Base-by-base conservation (phyloP, 2,797 vertebrate species). In the Pantherophis vulpinus region DNA sequence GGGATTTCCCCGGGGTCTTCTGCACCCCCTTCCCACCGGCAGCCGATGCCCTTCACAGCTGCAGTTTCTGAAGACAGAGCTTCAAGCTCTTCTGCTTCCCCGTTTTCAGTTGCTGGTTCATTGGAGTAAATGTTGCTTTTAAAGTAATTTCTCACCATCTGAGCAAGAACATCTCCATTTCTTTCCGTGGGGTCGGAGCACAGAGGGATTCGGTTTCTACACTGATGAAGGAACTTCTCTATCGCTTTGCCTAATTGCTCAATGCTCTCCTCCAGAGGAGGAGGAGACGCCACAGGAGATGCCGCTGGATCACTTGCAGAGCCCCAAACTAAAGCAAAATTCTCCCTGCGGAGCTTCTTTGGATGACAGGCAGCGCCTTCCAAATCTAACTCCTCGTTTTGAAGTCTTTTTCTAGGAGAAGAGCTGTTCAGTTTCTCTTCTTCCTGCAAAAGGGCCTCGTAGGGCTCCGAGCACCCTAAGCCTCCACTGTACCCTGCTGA, bases 141-240 rank as follows among this genome's bases (percentile, higher is more conserved):
- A 32, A 92, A 94, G 54, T 83, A 91, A 16, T 14, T 54, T 11
- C 86, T 92, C 58, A 91, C 93, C 1, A 91, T 29, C 0, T 58
- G 86, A 37, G 93, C 93, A 14, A 88, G 25, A 20, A 2, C 9
- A 14, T 63, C 90, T 27, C 32, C 13, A 0, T 58, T 83, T 8
- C 32, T n/a, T 32, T 60, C 54, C 2, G 20, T 5, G 32, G 18
- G 13, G 2, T 59, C 54, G 2, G 13, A 14, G 4, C 2, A 4
- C 47, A 25, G 63, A 42, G n/a, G 9, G 4, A 23, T 9, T 3
- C 5, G 88, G 91, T 2, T 55, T n/a, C 58, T n/a, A 12, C 47
- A 5, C 86, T 55, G 29, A 10, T 88, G 1, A 18, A 55, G 63
- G 29, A 61, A 74, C 56, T 5, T 54, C 83, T 8, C 89, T 2